A percentile compares a stretch with the other conserved stretches of the same genome.
phyloP scores from a whole-genome alignment of 2,888 invertebrate species.

The Ophion ellenae region DNA sequence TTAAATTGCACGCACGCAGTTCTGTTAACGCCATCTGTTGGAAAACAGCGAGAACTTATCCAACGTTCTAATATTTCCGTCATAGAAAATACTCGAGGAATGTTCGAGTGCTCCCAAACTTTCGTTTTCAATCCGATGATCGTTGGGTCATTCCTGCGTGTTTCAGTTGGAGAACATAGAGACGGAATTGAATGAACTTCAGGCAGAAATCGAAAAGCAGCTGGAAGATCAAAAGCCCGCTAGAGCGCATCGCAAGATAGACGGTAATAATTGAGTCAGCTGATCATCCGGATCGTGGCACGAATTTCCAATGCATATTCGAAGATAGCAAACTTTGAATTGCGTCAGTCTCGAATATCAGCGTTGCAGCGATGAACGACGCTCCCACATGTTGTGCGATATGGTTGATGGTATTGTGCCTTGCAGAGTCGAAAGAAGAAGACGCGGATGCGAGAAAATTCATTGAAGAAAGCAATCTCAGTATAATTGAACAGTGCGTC shows the following conservation, averaged over 20 bases:
- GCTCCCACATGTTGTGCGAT: not conserved
- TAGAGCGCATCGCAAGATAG: conserved; percentile 82
- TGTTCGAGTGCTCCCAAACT: not conserved
- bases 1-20: too few species aligned
- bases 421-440: conserved; percentile 73
- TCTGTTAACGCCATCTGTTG: too few species aligned
- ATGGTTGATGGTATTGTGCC: not conserved
- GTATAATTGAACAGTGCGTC: conserved; percentile 83
- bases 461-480: conserved; percentile 84
- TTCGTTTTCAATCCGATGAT: not conserved
- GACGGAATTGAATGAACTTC: conserved; percentile 89
- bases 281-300: not conserved
- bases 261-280: conserved; percentile 82
- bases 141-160: conserved; percentile 11
- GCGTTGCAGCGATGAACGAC: not conserved
- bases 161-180: conserved; percentile 82
- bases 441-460: conserved; percentile 82
- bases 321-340: not conserved
- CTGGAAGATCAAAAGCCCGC: conserved; percentile 86
- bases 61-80: not conserved
- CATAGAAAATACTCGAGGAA: not conserved
- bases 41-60: too few species aligned
- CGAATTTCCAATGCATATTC: not conserved
- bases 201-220: conserved; percentile 93
- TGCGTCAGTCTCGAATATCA: not conserved